Evolutionary conservation across 2,888 invertebrate genomes (phyloP).

Genomic region (Leucophora obtusa): DNA sequence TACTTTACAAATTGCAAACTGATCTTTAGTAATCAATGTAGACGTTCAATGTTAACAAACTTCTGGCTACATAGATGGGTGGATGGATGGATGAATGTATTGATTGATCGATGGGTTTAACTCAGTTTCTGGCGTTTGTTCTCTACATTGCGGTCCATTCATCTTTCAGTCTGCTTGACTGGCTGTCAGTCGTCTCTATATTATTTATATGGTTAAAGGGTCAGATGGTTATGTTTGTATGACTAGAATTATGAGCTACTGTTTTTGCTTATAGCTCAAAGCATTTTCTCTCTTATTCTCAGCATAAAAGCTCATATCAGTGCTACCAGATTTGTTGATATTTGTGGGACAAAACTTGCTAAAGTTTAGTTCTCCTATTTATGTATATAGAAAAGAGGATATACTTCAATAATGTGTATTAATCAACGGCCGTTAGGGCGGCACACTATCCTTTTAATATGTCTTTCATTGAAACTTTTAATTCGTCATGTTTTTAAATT

Average conservation of each 20-base stretch:
- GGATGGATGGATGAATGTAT: conserved; percentile 14
- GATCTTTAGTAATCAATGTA: conserved; percentile 31
- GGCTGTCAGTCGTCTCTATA: conserved; percentile 17
- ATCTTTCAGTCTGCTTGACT: neutral
- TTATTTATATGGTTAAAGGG: conserved; percentile 51
- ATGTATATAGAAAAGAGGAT: too few relatives aligned
- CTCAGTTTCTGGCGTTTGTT: conserved; percentile 8
- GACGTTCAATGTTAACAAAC: conserved; percentile 16
- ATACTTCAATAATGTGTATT: too few relatives aligned
- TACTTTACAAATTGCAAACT: conserved; percentile 54
- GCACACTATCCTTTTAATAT: too few relatives aligned
- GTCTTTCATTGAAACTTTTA: too few relatives aligned
- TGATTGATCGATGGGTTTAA: conserved; percentile 49
- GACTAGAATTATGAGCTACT: conserved; percentile 60
- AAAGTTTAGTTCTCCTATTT: too few relatives aligned
- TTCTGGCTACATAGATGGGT: neutral
- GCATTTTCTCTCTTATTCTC: conserved; percentile 25
- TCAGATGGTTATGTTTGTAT: conserved; percentile 49
- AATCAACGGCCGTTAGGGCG: too few relatives aligned
- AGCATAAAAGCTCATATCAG: conserved; percentile 13
- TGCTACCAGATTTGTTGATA: too few relatives aligned
- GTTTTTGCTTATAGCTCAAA: conserved; percentile 50
- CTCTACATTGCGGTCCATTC: conserved; percentile 6
- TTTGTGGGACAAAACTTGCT: too few relatives aligned
- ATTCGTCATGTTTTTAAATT: too few relatives aligned